Evolutionary conservation across 2,888 invertebrate genomes (phyloP), one percentile per base, ranked within the genome.

Genomic region (Papilio protenor): DNA sequence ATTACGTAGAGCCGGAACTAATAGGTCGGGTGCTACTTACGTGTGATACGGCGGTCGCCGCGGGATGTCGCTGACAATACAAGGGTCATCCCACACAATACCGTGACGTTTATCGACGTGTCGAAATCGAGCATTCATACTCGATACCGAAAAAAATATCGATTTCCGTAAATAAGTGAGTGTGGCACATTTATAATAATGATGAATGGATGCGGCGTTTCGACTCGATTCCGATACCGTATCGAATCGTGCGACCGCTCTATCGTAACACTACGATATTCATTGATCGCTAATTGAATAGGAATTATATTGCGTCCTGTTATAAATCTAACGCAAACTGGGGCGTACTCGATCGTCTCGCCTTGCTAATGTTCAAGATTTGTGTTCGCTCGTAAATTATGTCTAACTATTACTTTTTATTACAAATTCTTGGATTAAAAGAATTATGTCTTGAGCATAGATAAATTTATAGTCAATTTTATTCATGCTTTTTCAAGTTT

Each of bases 131-230:
- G 87, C 87, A 93, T 94, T 93, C 92, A 93, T 90, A 89, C 87
- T 89, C 91, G 90, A 91, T 90, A 92, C 91, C 91, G 92, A 94
- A 94, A 94, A 94, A 94, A 94, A 94, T 93, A 94, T 94, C 94
- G 94, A 94, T 94, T 94, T 94, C 94, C 94, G 94, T 94, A 94
- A 94, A 94, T 94, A 94, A 94, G 94, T 89, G 94, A 94, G 93
- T 94, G 94, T 92, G 88, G 91, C 92, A 92, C 94, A 94, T 94
- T 94, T 93, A 94, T 94, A 94, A 94, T 94, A 94, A 93, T 94
- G 94, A 94, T 94, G 94, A 94, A 94, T 94, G 92, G 92, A 86
- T 85, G 86, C 89, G 90, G 91, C 91, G 91, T 90, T 89, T 90
- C 89, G 87, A 86, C 87, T 87, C 85, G 83, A 85, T 87, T 90